Evolutionary conservation across 2,888 invertebrate species (phyloP).

Genomic region (Latheticus oryzae): DNA sequence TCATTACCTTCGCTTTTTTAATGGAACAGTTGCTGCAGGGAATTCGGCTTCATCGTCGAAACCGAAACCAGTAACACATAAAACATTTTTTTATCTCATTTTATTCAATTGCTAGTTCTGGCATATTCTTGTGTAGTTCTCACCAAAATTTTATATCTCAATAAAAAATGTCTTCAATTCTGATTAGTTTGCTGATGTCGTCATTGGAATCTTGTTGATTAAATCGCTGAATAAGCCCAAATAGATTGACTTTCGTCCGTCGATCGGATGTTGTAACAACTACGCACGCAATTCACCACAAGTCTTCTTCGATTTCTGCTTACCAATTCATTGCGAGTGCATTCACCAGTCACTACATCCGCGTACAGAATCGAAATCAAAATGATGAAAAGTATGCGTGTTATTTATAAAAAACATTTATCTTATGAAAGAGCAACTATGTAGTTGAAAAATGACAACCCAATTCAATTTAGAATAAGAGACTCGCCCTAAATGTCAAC

Average conservation of each 20-base stretch:
- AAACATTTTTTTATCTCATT: no score
- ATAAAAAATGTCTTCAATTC: no score
- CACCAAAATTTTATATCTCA: no score
- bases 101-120: no score
- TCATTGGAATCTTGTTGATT: conserved; percentile 22
- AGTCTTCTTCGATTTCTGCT: conserved; percentile 54
- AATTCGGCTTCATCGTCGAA: no score
- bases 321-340: conserved; percentile 50
- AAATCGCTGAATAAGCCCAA: conserved; percentile 38
- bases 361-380: conserved; percentile 40
- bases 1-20: no score
- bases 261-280: conserved; percentile 46
- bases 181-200: conserved; percentile 23
- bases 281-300: conserved; percentile 45
- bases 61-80: no score
- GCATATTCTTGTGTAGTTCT: no score
- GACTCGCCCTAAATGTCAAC: conserved; percentile 56
- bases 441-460: not conserved
- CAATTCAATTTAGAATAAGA: conserved; percentile 24
- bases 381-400: conserved; percentile 11
- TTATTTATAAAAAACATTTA: conserved; percentile 35
- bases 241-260: conserved; percentile 33
- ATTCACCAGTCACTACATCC: conserved; percentile 49
- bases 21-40: no score
- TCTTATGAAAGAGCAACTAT: conserved; percentile 43